Evolutionary conservation across 2,888 invertebrate species (phyloP).

Genomic region (Trissolcus brochymenae): DNA sequence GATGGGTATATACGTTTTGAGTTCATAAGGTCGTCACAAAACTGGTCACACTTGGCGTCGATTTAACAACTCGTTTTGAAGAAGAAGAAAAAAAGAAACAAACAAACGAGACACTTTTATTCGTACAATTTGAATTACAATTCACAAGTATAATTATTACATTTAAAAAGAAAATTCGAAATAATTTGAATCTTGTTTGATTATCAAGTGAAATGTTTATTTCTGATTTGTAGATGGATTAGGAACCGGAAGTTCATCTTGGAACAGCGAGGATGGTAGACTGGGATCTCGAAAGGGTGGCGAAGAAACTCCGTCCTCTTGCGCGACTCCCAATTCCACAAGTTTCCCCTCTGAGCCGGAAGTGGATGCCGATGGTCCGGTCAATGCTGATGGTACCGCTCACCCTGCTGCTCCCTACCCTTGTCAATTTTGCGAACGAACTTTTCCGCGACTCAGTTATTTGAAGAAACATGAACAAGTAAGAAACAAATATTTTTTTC

Average conservation of each 20-base stretch:
- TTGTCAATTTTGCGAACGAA: conserved; percentile 94
- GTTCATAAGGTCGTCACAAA: conserved; percentile 66
- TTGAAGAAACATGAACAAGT: conserved; percentile 96
- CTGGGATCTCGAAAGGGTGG: conserved; percentile 77
- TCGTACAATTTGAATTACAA: too few relatives aligned
- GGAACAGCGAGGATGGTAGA: conserved; percentile 81
- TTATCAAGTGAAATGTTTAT: background rate
- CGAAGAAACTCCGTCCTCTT: conserved; percentile 79
- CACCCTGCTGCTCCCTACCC: conserved; percentile 84
- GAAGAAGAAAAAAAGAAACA: too few relatives aligned
- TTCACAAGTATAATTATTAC: too few relatives aligned
- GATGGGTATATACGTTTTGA: conserved; percentile 52
- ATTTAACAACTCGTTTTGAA: conserved; percentile 57
- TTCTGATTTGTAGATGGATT: conserved; percentile 79
- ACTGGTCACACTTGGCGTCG: conserved; percentile 63
- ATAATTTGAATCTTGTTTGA: too few relatives aligned
- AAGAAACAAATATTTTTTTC: conserved; percentile 47
- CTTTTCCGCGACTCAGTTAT: conserved; percentile 90
- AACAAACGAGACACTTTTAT: too few relatives aligned
- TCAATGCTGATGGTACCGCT: conserved; percentile 66
- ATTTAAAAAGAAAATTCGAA: too few relatives aligned
- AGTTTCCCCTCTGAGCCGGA: conserved; percentile 81
- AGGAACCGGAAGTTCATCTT: conserved; percentile 82
- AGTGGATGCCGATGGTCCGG: conserved; percentile 67
- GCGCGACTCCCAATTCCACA: conserved; percentile 82